Conservation (phyloP, 1,140 invertebrate genomes). For the Ditylenchus dipsaci region DNA sequence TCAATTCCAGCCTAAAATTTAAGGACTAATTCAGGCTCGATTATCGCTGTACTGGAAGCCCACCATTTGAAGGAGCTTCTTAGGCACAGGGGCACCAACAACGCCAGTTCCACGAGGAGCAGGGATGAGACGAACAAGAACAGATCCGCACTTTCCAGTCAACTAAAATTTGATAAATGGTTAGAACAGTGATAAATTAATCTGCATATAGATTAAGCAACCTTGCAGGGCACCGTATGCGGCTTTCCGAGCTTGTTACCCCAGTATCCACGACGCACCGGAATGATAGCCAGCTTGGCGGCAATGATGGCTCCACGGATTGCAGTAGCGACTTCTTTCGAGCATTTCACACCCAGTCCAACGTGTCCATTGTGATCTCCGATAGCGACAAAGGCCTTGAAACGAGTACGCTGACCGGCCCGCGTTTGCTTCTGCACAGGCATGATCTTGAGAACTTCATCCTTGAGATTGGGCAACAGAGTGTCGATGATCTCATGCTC, state of each 20-base stretch:
- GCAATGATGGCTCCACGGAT: constrained; percentile 97
- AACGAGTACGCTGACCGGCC: constrained; percentile 97
- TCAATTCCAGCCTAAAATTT: constrained; percentile 90
- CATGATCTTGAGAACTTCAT: constrained; percentile 98
- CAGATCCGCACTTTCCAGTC: constrained; percentile 97
- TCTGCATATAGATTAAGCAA: no score
- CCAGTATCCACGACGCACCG: constrained; percentile 97
- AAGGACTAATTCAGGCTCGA: background rate
- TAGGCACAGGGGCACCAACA: constrained; percentile 98
- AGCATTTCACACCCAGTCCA: constrained; percentile 96
- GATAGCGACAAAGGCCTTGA: constrained; percentile 85
- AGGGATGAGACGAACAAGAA: constrained; percentile 88
- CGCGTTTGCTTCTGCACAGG: constrained; percentile 99
- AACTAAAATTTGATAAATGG: no score
- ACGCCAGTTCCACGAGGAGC: constrained; percentile 99
- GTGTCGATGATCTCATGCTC: constrained; percentile 98
- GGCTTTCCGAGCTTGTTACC: constrained; percentile 98
- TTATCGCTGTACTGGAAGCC: background rate
- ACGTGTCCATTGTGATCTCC: constrained; percentile 99
- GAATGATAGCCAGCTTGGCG: constrained; percentile 97
- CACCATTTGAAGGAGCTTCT: constrained; percentile 78
- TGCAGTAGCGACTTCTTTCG: constrained; percentile 99
- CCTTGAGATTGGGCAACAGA: constrained; percentile 82
- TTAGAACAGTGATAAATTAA: background rate
- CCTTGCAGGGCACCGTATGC: constrained; percentile 99